A percentile compares a stretch with the other conserved stretches of the same genome.
These are phyloP conservation scores for Geococcyx californianus DNA, from an alignment of 2,113 vertebrate species.

Conservation along the genomic window DNA sequence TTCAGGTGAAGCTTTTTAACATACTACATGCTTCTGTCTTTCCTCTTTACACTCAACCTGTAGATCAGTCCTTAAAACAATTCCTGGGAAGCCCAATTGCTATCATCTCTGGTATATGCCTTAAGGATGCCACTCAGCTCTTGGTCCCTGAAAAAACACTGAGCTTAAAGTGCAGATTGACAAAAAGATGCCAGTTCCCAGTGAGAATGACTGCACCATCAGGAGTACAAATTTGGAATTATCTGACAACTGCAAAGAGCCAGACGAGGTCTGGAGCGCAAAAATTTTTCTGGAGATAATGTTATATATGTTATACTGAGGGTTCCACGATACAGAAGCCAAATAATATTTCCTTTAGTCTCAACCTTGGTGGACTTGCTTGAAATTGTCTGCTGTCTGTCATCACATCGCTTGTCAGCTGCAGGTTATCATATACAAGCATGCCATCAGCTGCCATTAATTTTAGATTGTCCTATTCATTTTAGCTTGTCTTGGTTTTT, in stretches of 20 bases:
- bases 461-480: background rate
- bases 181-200: background rate
- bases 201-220: background rate
- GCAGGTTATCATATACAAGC: background rate
- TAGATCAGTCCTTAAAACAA: background rate
- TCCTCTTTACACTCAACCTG: background rate
- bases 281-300: background rate
- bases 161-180: background rate
- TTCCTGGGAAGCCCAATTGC: background rate
- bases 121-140: background rate
- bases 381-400: background rate
- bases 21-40: rapidly evolving
- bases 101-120: background rate
- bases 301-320: background rate
- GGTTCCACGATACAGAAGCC: background rate
- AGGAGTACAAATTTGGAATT: background rate
- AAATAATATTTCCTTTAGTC: background rate
- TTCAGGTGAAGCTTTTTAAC: background rate
- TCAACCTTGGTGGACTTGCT: background rate
- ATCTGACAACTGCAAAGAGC: background rate
- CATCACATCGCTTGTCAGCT: background rate
- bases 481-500: background rate
- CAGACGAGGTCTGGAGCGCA: background rate
- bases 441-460: background rate
- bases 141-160: background rate